Evolutionary conservation across 2,888 invertebrate species (phyloP), one percentile per base, ranked within the genome.

Genomic region (Megaustenia siamemsis): DNA sequence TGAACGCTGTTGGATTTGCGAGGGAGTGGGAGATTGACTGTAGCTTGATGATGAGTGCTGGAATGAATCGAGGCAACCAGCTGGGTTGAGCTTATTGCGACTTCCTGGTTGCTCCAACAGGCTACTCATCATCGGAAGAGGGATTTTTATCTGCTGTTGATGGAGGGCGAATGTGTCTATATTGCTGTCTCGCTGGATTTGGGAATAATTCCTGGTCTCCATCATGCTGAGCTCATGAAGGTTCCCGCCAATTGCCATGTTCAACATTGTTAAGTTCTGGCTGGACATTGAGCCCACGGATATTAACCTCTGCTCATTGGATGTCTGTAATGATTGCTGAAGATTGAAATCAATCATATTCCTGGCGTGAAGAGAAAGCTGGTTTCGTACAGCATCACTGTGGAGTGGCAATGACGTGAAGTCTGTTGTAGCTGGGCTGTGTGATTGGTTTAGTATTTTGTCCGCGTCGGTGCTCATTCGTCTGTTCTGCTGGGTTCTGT

Each of bases 81-180:
- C 21, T 32, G 53, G 81, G 45, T 12, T 68, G 6, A 85, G n/a
- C 45, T 32, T 85, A 18, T 66, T 63, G 28, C 66, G 85, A 21
- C 80, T 81, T 12, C 80, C 80, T 32, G 75, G 85, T 4, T 69
- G 85, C 53, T 84, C 80, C 21, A 83, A 35, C 38, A 43, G 38
- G 53, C 28, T 80, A 63, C 80, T 32, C 66, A 79, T 38, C 66
- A 79, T 38, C 10, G 73, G 66, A 32, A 79, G 84, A 8, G 73
- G 63, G n/a, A 38, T 63, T 68, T 83, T 77, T 21, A 77, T 53
- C 10, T 63, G 78, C 32, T 73, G 80, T 38, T 63, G 73, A 24
- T 53, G 71, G 53, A 79, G 3, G 45, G 35, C 10, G 56, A 80
- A 84, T 6, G 28, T 28, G 21, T 69, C 78, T 21, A 4, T 63